Evolutionary conservation across 2,797 vertebrate genomes (phyloP).

Genomic region (Anomalospiza imberbis): DNA sequence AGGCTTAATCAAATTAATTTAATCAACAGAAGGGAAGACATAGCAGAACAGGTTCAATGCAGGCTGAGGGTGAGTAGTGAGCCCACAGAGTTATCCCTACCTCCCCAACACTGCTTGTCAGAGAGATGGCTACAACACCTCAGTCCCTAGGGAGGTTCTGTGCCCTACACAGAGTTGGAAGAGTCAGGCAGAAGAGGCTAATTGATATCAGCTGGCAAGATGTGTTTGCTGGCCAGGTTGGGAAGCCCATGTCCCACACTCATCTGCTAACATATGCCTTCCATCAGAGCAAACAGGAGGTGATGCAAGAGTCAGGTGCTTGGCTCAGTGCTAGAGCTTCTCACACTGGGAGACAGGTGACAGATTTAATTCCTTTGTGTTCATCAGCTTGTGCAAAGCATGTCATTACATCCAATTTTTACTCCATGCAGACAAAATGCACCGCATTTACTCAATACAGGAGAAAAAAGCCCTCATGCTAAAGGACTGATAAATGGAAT

Average conservation of each 20-base stretch:
- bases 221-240: background rate
- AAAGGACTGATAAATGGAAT: background rate
- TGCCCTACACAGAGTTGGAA: background rate
- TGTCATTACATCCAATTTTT: background rate
- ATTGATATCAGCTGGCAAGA: background rate
- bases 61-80: background rate
- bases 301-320: background rate
- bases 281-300: background rate
- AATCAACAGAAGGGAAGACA: slow-evolving; percentile 7
- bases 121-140: background rate
- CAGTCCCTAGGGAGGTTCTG: background rate
- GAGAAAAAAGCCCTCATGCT: background rate
- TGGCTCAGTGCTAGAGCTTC: background rate
- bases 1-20: slow-evolving; percentile 29
- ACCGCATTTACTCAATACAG: background rate
- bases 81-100: background rate
- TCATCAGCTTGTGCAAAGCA: background rate
- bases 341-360: background rate
- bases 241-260: background rate
- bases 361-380: background rate
- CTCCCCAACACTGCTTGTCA: fast-evolving
- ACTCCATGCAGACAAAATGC: background rate
- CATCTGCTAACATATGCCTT: background rate
- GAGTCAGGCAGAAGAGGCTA: background rate
- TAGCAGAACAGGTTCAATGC: background rate